phyloP scores from a whole-genome alignment of 2,888 invertebrate species.

The Thymelicus lineola region DNA sequence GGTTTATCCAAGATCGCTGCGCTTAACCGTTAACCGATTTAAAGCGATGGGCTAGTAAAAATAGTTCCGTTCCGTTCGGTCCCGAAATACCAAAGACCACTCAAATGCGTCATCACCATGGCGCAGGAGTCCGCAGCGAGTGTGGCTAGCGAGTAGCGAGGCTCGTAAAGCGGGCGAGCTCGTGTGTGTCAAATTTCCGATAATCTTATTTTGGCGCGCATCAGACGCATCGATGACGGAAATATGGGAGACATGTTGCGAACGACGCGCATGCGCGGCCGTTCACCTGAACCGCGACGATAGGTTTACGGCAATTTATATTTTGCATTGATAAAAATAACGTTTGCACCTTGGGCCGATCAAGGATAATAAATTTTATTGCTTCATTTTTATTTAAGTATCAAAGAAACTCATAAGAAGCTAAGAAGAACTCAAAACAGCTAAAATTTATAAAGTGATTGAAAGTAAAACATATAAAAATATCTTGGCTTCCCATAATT shows the following conservation, averaged over 20 bases:
- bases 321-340: slow-evolving; percentile 77
- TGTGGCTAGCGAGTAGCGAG: slow-evolving; percentile 35
- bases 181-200: slow-evolving; percentile 81
- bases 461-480: too few relatives aligned
- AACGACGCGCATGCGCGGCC: slow-evolving; percentile 72
- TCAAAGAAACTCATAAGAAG: not conserved
- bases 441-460: too few relatives aligned
- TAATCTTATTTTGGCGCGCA: slow-evolving; percentile 85
- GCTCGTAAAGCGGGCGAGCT: slow-evolving; percentile 71
- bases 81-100: slow-evolving; percentile 71
- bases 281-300: slow-evolving; percentile 80
- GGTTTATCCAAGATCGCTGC: not conserved
- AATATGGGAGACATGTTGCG: slow-evolving; percentile 79
- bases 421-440: too few relatives aligned
- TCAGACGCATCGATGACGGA: slow-evolving; percentile 79
- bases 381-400: not conserved
- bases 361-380: slow-evolving; percentile 43
- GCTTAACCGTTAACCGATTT: slow-evolving; percentile 32
- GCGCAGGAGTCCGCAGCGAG: slow-evolving; percentile 43
- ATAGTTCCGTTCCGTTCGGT: slow-evolving; percentile 52
- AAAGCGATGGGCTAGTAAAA: slow-evolving; percentile 49
- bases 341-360: slow-evolving; percentile 67
- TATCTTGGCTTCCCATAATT: too few relatives aligned
- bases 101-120: slow-evolving; percentile 75
- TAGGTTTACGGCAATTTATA: slow-evolving; percentile 72